A percentile compares a stretch with the other conserved stretches of the same genome.
phyloP scores from a whole-genome alignment of 2,113 vertebrate genomes.

The Haemorhous mexicanus region DNA sequence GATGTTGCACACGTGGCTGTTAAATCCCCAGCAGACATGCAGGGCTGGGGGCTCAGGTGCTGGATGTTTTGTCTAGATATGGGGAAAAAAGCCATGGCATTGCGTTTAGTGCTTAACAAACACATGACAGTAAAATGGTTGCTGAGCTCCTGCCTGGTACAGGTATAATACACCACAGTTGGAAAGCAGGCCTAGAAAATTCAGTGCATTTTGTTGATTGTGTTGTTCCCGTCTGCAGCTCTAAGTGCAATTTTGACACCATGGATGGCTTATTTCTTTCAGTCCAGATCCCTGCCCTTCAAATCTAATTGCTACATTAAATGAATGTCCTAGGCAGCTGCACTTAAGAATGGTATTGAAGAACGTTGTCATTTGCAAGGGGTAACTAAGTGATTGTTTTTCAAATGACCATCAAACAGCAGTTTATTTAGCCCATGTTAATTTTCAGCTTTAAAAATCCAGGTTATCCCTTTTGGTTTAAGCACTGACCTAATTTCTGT shows the following conservation, averaged over 20 bases:
- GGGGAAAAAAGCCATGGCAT: not conserved
- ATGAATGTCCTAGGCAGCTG: not conserved
- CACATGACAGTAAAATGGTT: not conserved
- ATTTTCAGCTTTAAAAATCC: not conserved
- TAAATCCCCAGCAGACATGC: not conserved
- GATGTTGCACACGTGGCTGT: not conserved
- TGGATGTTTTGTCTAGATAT: not conserved
- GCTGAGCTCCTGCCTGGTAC: not conserved
- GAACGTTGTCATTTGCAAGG: not conserved
- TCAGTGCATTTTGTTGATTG: not conserved
- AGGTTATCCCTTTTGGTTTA: not conserved
- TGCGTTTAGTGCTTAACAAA: not conserved
- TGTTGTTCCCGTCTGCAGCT: not conserved
- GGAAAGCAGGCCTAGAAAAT: not conserved
- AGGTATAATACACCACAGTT: not conserved
- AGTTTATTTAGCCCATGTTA: not conserved
- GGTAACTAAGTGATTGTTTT: not conserved
- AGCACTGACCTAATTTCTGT: not conserved
- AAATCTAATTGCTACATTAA: not conserved
- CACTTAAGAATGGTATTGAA: not conserved
- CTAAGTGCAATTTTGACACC: not conserved
- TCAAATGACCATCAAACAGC: not conserved
- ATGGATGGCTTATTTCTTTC: not conserved
- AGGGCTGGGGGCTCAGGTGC: not conserved
- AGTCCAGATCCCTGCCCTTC: not conserved